Evolutionary conservation across 1,140 invertebrate genomes (phyloP).

Genomic region (Diachasma alloeum): DNA sequence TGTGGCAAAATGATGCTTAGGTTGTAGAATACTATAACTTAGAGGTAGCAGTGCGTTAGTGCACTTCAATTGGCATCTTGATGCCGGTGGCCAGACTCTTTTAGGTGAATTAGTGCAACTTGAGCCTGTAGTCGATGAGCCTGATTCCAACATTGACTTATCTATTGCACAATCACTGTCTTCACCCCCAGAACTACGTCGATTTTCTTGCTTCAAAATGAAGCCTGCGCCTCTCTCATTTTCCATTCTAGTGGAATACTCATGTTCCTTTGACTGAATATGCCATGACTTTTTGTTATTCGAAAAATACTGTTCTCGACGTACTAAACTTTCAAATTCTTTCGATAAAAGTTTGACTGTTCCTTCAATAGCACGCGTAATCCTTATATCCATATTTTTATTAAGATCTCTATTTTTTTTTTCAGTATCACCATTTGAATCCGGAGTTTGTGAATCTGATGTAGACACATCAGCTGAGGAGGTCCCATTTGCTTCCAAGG

Average conservation of each 20-base stretch:
- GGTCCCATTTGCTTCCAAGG: slow-evolving; percentile 42
- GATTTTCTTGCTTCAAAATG: slow-evolving; percentile 41
- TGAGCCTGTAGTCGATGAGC: slow-evolving; percentile 72
- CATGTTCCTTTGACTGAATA: slow-evolving; percentile 38
- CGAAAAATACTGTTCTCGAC: slow-evolving; percentile 51
- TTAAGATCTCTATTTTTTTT: slow-evolving; percentile 30
- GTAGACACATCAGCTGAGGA: slow-evolving; percentile 25
- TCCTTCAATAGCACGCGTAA: slow-evolving; percentile 56
- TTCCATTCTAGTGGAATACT: slow-evolving; percentile 56
- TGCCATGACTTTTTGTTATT: slow-evolving; percentile 41
- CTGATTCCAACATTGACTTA: slow-evolving; percentile 68
- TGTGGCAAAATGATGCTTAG: slow-evolving; percentile 59
- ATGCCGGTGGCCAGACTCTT: slow-evolving; percentile 67
- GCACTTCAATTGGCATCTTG: slow-evolving; percentile 59
- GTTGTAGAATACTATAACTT: slow-evolving; percentile 53
- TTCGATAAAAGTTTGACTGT: slow-evolving; percentile 59
- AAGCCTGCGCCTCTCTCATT: slow-evolving; percentile 47
- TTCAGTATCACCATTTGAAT: slow-evolving; percentile 14
- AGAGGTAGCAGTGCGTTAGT: slow-evolving; percentile 59
- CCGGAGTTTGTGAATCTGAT: slow-evolving; percentile 26
- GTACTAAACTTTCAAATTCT: slow-evolving; percentile 58
- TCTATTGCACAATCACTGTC: slow-evolving; percentile 61
- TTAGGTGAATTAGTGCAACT: slow-evolving; percentile 74
- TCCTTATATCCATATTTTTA: slow-evolving; percentile 48
- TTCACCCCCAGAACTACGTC: slow-evolving; percentile 52